Evolutionary conservation across 2,797 vertebrate species (phyloP).

Genomic region (Premnoplex brunnescens): DNA sequence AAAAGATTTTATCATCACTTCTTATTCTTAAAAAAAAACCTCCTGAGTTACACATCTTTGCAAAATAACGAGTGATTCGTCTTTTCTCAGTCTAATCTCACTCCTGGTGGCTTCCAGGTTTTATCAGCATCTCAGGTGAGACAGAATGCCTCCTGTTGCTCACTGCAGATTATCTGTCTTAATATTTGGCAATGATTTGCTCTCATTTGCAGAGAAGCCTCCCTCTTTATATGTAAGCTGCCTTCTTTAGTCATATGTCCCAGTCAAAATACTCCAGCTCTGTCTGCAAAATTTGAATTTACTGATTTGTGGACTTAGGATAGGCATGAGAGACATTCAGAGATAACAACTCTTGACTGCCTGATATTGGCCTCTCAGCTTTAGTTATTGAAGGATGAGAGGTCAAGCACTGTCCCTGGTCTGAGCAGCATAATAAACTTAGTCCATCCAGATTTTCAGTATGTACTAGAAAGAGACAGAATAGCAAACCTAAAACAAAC

Average conservation of each 20-base stretch:
- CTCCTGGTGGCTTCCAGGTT: constrained; percentile 34
- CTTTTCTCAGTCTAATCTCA: constrained; percentile 44
- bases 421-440: not conserved
- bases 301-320: not conserved
- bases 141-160: constrained; percentile 43
- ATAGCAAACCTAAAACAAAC: not conserved
- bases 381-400: not conserved
- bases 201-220: not conserved
- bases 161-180: constrained; percentile 20
- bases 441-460: not conserved
- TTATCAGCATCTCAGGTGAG: constrained; percentile 56
- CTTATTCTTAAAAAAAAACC: not conserved
- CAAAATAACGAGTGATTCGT: constrained; percentile 3
- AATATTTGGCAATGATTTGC: constrained; percentile 6
- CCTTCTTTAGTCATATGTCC: not conserved
- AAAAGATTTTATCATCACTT: not conserved
- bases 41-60: not conserved
- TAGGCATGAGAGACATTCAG: not conserved
- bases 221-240: not conserved
- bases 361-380: not conserved
- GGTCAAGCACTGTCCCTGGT: not conserved
- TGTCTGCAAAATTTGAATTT: not conserved
- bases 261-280: not conserved
- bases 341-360: not conserved
- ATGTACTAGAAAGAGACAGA: not conserved